Conservation (phyloP, 2,888 invertebrate genomes). For the Heteromurus nitidus region DNA sequence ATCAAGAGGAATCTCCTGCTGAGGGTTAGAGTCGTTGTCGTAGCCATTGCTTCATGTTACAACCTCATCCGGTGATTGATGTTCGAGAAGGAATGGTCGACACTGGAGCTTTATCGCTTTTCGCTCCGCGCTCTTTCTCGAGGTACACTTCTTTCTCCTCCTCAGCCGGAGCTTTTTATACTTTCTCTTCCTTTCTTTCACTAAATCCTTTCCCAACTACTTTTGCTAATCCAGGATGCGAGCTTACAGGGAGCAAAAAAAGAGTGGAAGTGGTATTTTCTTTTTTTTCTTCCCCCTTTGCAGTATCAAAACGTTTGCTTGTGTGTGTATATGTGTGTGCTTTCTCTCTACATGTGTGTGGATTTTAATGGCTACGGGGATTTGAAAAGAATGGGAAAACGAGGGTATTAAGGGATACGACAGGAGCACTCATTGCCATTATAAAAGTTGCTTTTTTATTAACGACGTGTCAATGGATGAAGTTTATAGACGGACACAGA, state of each 20-base stretch:
- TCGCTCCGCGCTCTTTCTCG: slow-evolving; percentile 36
- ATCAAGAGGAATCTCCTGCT: slow-evolving; percentile 55
- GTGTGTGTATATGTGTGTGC: background rate
- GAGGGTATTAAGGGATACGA: slow-evolving; percentile 40
- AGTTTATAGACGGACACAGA: slow-evolving; percentile 19
- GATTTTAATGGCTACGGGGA: slow-evolving; percentile 56
- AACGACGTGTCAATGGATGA: slow-evolving; percentile 51
- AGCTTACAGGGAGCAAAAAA: background rate
- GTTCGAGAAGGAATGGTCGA: slow-evolving; percentile 58
- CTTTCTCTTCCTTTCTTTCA: slow-evolving; percentile 11
- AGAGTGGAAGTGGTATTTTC: background rate
- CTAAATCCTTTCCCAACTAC: slow-evolving; percentile 12
- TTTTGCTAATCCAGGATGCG: slow-evolving; percentile 40
- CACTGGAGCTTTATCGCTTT: slow-evolving; percentile 57
- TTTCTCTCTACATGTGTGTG: slow-evolving; percentile 10
- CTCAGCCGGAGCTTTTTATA: background rate
- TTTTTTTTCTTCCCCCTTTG: background rate
- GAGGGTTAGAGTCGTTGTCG: slow-evolving; percentile 49
- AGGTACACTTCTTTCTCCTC: slow-evolving; percentile 2
- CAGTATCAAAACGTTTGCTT: no score
- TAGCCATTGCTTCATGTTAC: slow-evolving; percentile 46
- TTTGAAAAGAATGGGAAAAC: slow-evolving; percentile 35
- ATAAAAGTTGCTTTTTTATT: slow-evolving; percentile 55
- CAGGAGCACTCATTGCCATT: slow-evolving; percentile 37
- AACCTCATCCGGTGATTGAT: slow-evolving; percentile 65